Percentiles rank a stretch among this genome's conserved stretches.
Evolutionary conservation across 2,888 invertebrate genomes (phyloP).

Genomic region (Drosophila flavopinicola): DNA sequence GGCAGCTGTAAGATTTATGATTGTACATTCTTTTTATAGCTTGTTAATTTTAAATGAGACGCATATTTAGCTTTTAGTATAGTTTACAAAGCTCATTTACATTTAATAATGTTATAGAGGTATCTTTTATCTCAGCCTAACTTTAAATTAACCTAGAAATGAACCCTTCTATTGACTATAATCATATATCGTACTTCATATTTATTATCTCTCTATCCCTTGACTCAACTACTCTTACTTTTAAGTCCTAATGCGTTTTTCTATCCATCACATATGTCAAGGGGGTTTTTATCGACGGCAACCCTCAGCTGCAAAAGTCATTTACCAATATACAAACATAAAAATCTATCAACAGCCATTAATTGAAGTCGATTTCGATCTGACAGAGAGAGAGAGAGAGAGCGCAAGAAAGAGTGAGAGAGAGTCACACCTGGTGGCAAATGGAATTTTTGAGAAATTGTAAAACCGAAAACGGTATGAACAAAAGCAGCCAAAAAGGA

Average conservation of each 20-base stretch:
- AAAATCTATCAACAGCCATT: slow-evolving; percentile 78
- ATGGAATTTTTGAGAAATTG: slow-evolving; percentile 67
- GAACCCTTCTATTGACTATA: too few species aligned
- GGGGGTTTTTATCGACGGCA: slow-evolving; percentile 18
- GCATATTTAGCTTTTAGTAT: too few species aligned
- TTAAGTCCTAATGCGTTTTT: slow-evolving; percentile 7
- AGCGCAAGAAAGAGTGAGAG: slow-evolving; percentile 13
- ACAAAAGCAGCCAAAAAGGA: slow-evolving; percentile 78
- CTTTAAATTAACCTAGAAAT: neutral
- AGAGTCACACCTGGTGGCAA: slow-evolving; percentile 68
- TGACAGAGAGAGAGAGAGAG: neutral
- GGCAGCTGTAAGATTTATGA: neutral
- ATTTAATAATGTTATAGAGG: too few species aligned
- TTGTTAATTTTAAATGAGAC: neutral
- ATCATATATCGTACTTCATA: neutral
- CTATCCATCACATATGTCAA: slow-evolving; percentile 22
- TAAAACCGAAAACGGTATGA: slow-evolving; percentile 53
- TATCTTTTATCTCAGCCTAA: neutral
- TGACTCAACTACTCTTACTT: neutral
- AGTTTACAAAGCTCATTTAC: too few species aligned
- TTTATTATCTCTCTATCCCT: neutral
- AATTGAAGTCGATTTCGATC: slow-evolving; percentile 59
- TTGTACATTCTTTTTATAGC: neutral
- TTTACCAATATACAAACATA: slow-evolving; percentile 74
- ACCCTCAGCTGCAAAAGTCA: slow-evolving; percentile 53